Evolutionary conservation across 1,140 invertebrate genomes (phyloP).

Genomic region (Aphidius gifuensis): DNA sequence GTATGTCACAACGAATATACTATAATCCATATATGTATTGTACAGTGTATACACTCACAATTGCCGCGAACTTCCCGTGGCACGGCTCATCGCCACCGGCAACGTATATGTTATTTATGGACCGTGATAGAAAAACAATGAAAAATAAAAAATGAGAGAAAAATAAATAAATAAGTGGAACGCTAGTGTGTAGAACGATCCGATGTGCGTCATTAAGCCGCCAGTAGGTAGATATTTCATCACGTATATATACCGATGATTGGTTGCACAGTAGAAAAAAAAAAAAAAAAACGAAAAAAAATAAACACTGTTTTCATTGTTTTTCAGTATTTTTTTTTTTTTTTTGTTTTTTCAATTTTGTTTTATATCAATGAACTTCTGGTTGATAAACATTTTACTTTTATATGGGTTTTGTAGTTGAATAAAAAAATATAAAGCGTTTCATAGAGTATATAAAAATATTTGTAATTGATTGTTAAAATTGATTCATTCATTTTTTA

Average conservation of each 20-base stretch:
- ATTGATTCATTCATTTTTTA: too few relatives aligned
- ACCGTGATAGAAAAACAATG: conserved; percentile 14
- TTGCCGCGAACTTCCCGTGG: not conserved
- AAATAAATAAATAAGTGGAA: not conserved
- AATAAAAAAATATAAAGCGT: too few relatives aligned
- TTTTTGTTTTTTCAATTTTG: too few relatives aligned
- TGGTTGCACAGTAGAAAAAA: too few relatives aligned
- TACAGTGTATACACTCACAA: not conserved
- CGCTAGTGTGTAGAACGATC: not conserved
- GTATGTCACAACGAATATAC: conserved; percentile 11
- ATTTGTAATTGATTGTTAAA: too few relatives aligned
- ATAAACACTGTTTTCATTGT: too few relatives aligned
- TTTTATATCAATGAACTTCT: too few relatives aligned
- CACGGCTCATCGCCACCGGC: conserved; percentile 16
- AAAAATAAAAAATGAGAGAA: not conserved
- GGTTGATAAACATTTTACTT: too few relatives aligned
- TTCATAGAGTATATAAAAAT: too few relatives aligned
- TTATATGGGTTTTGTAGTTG: too few relatives aligned
- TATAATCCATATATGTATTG: conserved; percentile 1
- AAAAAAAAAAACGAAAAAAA: too few relatives aligned
- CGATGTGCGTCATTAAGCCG: conserved; percentile 14
- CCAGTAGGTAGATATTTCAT: conserved; percentile 1
- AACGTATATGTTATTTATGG: conserved; percentile 20
- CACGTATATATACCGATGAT: not conserved
- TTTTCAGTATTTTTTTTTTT: too few relatives aligned